Conservation (phyloP, 2,797 vertebrate species). For the Phylloscopus collybita region DNA sequence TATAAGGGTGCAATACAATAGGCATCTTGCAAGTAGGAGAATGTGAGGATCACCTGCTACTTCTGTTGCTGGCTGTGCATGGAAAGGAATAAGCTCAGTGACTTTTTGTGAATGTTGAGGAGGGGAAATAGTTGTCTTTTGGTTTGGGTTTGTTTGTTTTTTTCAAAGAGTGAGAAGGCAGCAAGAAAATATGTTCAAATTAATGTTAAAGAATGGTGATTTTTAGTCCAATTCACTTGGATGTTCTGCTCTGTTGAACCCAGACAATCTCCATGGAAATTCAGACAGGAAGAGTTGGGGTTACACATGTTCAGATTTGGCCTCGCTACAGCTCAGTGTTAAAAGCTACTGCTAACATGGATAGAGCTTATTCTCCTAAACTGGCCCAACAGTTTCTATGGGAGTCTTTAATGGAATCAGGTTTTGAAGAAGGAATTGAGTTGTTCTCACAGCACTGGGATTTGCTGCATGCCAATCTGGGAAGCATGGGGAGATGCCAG, state of each 20-base stretch:
- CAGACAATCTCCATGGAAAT: conserved; percentile 20
- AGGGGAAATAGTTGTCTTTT: neutral
- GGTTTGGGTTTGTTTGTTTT: neutral
- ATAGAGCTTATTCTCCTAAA: neutral
- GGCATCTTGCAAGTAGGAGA: neutral
- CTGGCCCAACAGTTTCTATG: neutral
- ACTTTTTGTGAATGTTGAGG: neutral
- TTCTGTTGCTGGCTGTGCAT: neutral
- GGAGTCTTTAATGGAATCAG: neutral
- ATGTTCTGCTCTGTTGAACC: neutral
- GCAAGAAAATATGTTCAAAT: conserved; percentile 13
- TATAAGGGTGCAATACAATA: neutral
- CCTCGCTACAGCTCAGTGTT: neutral
- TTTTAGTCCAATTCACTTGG: conserved; percentile 1
- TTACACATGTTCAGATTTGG: neutral
- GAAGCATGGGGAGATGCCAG: neutral
- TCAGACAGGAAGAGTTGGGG: neutral
- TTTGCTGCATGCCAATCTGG: neutral
- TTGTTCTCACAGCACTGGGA: neutral
- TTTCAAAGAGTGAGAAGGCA: neutral
- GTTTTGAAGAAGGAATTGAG: neutral
- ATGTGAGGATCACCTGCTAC: neutral
- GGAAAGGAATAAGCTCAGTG: neutral
- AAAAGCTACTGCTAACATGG: neutral
- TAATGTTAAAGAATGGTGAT: conserved; percentile 16